A percentile compares a stretch with the other conserved stretches of the same genome.
Conservation (phyloP, 2,113 vertebrate genomes). For the Gadus chalcogrammus region DNA sequence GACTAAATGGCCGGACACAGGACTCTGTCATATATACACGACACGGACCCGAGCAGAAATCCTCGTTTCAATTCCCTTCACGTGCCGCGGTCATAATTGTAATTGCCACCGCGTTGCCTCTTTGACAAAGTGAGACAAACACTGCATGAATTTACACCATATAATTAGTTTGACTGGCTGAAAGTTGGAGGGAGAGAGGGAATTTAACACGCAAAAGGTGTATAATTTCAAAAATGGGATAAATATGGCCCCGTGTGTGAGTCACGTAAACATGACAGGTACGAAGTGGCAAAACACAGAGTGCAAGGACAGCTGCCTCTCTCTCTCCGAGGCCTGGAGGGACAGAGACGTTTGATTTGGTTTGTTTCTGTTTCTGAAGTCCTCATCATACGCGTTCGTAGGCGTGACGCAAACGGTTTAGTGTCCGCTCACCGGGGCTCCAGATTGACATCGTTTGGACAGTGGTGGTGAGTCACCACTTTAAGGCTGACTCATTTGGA, state of each 20-base stretch:
- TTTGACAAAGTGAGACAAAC: conserved; percentile 10
- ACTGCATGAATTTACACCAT: conserved; percentile 10
- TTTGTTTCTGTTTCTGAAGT: too few relatives aligned
- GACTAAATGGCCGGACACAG: too few relatives aligned
- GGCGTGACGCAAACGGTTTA: too few relatives aligned
- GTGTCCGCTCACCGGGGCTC: too few relatives aligned
- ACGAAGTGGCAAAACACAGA: conserved; percentile 14
- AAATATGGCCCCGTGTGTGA: conserved; percentile 11
- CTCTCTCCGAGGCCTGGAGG: too few relatives aligned
- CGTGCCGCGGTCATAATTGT: conserved; percentile 2
- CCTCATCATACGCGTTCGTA: too few relatives aligned
- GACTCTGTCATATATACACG: too few relatives aligned
- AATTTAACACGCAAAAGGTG: conserved; percentile 26
- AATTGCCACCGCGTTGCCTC: conserved; percentile 14
- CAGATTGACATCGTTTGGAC: too few relatives aligned
- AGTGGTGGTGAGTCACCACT: too few relatives aligned
- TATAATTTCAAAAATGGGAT: conserved; percentile 17
- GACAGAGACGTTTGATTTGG: too few relatives aligned
- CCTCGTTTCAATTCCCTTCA: conserved; percentile 8
- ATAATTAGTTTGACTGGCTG: conserved; percentile 28
- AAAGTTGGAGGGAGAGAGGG: neutral
- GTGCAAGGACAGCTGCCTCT: too few relatives aligned
- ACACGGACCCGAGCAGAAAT: neutral
- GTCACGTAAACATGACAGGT: neutral
- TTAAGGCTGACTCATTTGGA: too few relatives aligned